phyloP scores from a whole-genome alignment of 1,140 invertebrate species.

The Alviniconcha marisindica region DNA sequence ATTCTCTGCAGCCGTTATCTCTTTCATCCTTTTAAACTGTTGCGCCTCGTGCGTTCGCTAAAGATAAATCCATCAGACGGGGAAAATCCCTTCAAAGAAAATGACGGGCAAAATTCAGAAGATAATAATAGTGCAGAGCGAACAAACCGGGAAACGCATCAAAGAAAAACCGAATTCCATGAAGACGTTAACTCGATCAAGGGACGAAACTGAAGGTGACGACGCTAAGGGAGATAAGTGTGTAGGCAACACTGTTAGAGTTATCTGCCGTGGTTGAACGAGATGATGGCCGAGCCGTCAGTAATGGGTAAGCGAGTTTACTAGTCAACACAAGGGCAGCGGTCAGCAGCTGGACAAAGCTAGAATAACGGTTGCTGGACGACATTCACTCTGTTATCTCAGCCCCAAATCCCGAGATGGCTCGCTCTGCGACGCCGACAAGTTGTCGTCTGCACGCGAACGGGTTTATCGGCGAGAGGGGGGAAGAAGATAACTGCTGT shows the following conservation, averaged over 20 bases:
- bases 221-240: background rate
- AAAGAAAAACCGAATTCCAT: background rate
- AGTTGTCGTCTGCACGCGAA: slow-evolving; percentile 28
- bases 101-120: background rate
- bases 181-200: background rate
- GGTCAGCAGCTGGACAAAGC: background rate
- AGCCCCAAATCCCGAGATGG: background rate
- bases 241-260: background rate
- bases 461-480: slow-evolving; percentile 6
- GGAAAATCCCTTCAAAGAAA: slow-evolving; percentile 1
- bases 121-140: background rate
- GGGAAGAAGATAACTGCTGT: background rate
- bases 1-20: background rate
- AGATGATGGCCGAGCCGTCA: background rate
- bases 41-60: background rate
- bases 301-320: background rate
- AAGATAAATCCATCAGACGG: background rate
- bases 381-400: background rate
- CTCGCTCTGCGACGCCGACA: background rate
- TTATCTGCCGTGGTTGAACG: background rate
- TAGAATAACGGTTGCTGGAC: slow-evolving; percentile 12
- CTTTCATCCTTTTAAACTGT: slow-evolving; percentile 3
- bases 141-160: background rate
- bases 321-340: background rate
- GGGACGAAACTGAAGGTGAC: background rate